Conservation (phyloP, 92 coral and sea anemone species). For the Diadumene lineata region DNA sequence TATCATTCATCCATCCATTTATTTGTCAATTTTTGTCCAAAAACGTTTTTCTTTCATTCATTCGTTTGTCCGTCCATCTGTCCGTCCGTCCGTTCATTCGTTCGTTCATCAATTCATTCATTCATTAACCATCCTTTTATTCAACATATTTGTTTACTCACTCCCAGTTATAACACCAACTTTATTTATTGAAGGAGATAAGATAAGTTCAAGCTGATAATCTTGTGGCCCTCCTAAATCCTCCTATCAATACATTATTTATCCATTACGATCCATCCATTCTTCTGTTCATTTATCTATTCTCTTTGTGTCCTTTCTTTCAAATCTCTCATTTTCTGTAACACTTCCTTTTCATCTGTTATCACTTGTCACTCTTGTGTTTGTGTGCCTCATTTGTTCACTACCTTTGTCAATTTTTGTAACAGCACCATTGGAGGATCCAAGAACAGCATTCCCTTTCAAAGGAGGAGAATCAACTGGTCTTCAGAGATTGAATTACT, state of each 20-base stretch:
- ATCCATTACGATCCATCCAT: neutral
- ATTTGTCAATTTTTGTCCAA: no score
- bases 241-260: neutral
- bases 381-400: neutral
- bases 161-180: no score
- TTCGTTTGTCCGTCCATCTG: neutral
- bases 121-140: neutral
- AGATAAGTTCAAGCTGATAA: no score
- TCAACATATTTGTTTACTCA: no score
- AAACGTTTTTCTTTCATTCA: neutral
- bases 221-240: neutral
- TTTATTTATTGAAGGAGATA: no score
- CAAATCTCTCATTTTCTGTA: no score
- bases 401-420: no score
- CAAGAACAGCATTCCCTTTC: constrained; percentile 61
- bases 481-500: constrained; percentile 33
- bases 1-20: neutral
- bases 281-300: neutral
- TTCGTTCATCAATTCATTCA: neutral
- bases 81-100: neutral
- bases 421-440: constrained; percentile 20
- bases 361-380: neutral
- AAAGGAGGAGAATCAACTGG: constrained; percentile 60
- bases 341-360: no score
- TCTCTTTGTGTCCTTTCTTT: neutral